phyloP scores from a whole-genome alignment of 2,888 invertebrate species.

The Glaucopsyche alexis region DNA sequence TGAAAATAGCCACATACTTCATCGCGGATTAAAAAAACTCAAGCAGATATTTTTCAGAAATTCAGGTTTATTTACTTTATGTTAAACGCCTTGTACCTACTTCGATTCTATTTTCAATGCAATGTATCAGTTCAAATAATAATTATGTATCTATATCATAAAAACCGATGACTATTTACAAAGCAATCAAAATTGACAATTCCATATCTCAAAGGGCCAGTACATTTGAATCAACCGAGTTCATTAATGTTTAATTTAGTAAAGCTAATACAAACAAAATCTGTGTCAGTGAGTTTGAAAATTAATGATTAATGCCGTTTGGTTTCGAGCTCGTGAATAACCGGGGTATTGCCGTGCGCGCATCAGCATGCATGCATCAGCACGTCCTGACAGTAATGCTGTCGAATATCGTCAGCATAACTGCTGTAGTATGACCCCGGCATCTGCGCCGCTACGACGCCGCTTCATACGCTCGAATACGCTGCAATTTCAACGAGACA shows the following conservation, averaged over 20 bases:
- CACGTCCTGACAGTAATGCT: conserved; percentile 60
- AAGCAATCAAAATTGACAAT: neutral
- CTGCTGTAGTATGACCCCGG: conserved; percentile 41
- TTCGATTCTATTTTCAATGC: no score
- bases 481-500: conserved; percentile 28
- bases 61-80: no score
- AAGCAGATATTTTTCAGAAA: no score
- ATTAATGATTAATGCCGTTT: conserved; percentile 20
- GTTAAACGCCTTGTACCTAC: no score
- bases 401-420: conserved; percentile 58
- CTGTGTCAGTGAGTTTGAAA: conserved; percentile 6
- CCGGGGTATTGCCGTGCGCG: conserved; percentile 32
- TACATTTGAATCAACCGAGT: neutral
- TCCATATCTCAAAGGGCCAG: neutral
- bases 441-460: conserved; percentile 34
- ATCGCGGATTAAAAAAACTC: no score
- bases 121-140: no score
- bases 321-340: conserved; percentile 28
- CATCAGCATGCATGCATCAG: conserved; percentile 55
- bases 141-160: no score
- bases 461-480: conserved; percentile 31
- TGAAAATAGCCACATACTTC: no score
- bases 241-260: conserved; percentile 2
- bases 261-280: conserved; percentile 1
- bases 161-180: neutral